Conservation (phyloP, 2,113 vertebrate genomes). For the Istiophorus platypterus region DNA sequence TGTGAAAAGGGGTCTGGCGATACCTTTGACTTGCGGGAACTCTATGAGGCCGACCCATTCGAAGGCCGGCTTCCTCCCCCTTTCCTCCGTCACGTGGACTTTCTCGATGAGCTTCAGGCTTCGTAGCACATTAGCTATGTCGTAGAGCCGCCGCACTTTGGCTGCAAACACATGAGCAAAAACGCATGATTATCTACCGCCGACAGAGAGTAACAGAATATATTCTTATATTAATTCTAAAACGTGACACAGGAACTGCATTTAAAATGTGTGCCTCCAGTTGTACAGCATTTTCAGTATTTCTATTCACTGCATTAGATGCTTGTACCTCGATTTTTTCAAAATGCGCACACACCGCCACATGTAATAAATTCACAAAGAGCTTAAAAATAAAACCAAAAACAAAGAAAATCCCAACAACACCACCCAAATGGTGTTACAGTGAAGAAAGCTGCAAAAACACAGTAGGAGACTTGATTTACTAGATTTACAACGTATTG, state of each 20-base stretch:
- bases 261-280: background rate
- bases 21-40: conserved; percentile 84
- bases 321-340: too few relatives aligned
- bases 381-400: too few relatives aligned
- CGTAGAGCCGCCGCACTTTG: conserved; percentile 96
- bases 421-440: too few relatives aligned
- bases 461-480: too few relatives aligned
- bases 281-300: too few relatives aligned
- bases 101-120: conserved; percentile 97
- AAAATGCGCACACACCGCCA: too few relatives aligned
- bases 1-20: background rate
- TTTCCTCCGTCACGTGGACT: conserved; percentile 92
- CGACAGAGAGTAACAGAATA: background rate
- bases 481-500: too few relatives aligned
- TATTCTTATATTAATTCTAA: background rate
- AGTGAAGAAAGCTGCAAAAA: too few relatives aligned
- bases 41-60: conserved; percentile 93
- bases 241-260: background rate
- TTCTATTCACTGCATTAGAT: too few relatives aligned
- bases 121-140: conserved; percentile 96
- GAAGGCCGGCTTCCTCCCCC: conserved; percentile 96
- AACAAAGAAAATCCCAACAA: too few relatives aligned
- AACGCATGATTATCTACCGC: background rate
- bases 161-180: conserved; percentile 80
- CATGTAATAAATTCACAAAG: too few relatives aligned